Evolutionary conservation across 2,797 vertebrate genomes (phyloP), one percentile per base, ranked within the genome.

Genomic region (Aselliscus stoliczkanus): DNA sequence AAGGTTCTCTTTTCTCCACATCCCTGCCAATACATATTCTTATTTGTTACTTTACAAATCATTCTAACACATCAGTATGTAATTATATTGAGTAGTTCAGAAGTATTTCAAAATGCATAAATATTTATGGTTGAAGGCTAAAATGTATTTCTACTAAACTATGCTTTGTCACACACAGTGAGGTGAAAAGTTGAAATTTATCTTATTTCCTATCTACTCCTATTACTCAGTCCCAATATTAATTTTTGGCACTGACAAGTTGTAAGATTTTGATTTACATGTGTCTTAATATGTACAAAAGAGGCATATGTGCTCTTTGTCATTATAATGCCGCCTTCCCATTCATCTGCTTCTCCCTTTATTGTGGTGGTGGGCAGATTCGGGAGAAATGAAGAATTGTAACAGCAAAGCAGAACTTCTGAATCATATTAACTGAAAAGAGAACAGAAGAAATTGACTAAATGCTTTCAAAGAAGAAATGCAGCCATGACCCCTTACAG

Each of bases 61-160:
- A 39, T 42, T 37, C 7, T 62, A 83, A 52, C n/a, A 4, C 73
- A 11, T 11, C 1, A 77, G 44, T 3, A 62, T 79, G 13, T 18
- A 65, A 67, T 65, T 85, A 80, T 58, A 47, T 2, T 14, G 13
- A 67, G 1, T 9, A 37, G 3, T 34, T 88, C 73, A 69, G 29
- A 86, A 93, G 73, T 27, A 73, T 93, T 89, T 69, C 72, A 29
- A 54, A 64, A n/a, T 72, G 14, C 1, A 37, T 77, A 23, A 39
- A 56, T 15, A 88, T 67, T 81, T 64, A 77, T 27, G 2, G 11
- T 42, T 79, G 73, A 83, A 92, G 6, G 5, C 14, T 62, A 88
- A 81, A 72, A 73, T n/a, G 2, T 23, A 65, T 62, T 88, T 84
- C 15, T 42, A 31, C 23, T 72, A 72, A 31, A 90, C 20, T 88